Base-by-base conservation (phyloP, 1,140 invertebrate species). In the Macrosteles quadrilineatus region DNA sequence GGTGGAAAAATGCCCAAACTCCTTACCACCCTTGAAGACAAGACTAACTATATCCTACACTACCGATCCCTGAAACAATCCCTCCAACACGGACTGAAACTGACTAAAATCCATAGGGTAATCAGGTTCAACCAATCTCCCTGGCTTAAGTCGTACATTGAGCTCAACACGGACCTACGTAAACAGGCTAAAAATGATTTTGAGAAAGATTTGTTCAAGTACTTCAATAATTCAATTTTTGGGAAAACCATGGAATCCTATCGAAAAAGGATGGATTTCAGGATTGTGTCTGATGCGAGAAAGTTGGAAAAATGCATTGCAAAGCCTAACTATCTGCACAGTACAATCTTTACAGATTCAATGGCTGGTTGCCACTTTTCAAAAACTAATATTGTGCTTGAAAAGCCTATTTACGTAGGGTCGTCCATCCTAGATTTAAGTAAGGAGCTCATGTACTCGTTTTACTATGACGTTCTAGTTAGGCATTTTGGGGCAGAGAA, bases 211-310 rank as follows among this genome's bases (percentile, higher is more conserved):
- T 76, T 79, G 50, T 78, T 69, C 36, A 80, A 80, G 74, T 50
- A 79, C 21, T 75, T 80, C 69, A 77, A 78, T 65, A 79, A 81
- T 73, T 63, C 68, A 4, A 66, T 76, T 17, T 81, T 76, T 73
- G 77, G 76, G 0, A 79, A 78, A 73, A 72, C 69, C 2, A 75
- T 76, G 71, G 78, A 80, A 74, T 76, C 78, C 71, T 71, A 77
- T 17, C 68, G 75, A 68, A 78, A 80, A 36, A 70, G 75, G 73
- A 45, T 71, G 31, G 70, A 78, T 73, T 67, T 80, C 4, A 65
- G 70, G 68, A 59, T 80, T 27, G 66, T 69, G 1, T 68, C 31
- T 27, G 73, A 75, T 71, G n/a, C 6, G 11, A 55, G 50, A 55
- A 55, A 55, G 19, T 55, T 55, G 21, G 14, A 19, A 53, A 65